Evolutionary conservation across 2,113 vertebrate species (phyloP).

Genomic region (Lophotis ruficrista): DNA sequence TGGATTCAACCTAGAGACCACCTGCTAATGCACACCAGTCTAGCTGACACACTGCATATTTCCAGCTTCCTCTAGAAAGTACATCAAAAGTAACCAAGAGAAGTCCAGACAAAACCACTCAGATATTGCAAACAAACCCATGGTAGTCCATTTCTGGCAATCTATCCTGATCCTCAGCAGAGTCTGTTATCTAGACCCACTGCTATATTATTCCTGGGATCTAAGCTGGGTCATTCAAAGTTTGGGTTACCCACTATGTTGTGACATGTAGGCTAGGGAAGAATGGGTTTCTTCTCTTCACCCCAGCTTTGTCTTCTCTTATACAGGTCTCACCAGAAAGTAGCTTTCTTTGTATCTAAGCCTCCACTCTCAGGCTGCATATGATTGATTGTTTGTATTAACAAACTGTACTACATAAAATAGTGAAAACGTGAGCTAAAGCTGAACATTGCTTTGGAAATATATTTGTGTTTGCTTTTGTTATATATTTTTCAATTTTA

Average conservation of each 20-base stretch:
- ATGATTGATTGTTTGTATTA: background rate
- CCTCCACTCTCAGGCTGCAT: background rate
- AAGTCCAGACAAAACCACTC: background rate
- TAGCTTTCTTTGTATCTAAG: background rate
- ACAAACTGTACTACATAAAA: background rate
- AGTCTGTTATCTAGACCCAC: background rate
- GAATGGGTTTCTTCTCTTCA: fast-evolving
- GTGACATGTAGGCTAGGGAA: background rate
- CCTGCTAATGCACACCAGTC: background rate
- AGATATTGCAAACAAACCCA: background rate
- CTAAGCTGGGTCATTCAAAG: background rate
- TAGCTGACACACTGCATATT: background rate
- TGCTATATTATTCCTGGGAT: background rate
- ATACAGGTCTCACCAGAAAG: background rate
- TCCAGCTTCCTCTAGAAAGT: background rate
- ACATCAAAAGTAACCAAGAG: background rate
- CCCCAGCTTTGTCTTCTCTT: background rate
- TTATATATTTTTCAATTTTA: background rate
- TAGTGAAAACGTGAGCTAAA: background rate
- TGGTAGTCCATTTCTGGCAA: background rate
- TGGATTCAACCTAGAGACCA: background rate
- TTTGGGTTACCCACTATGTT: fast-evolving
- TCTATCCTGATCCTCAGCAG: background rate
- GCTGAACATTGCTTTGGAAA: background rate
- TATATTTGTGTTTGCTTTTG: background rate